Evolutionary conservation across 2,113 vertebrate species (phyloP), one percentile per base, ranked within the genome.

Genomic region (Phasianus colchicus): DNA sequence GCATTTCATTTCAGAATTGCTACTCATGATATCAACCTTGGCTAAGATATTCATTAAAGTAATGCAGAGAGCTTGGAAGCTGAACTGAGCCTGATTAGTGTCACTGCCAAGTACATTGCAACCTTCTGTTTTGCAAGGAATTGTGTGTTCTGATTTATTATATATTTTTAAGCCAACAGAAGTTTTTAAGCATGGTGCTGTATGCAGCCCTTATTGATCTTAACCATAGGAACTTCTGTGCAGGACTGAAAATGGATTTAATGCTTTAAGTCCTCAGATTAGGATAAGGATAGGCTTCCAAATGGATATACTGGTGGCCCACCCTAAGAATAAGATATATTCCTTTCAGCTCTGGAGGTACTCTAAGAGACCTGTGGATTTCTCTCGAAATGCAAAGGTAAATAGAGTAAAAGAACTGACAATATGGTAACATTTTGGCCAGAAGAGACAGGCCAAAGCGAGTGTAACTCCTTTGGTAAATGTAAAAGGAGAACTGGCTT

Each of bases 281-380:
- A 86, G 48, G 34, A 52, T 0, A 1, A 60, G 10, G 13, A 3
- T 83, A 65, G 32, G 8, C 32, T 86, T 90, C 10, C 58, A 50
- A 69, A 34, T 14, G 40, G 9, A 22, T 88, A 22, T 38, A 36
- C 4, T 72, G 15, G 9, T 47, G 34, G 12, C 8, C 29, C 3
- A 40, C 15, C 67, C 5, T 32, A 81, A 40, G 13, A 50, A 10
- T 8, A 79, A 54, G 24, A 79, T 82, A 71, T 71, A 34, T 25
- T 55, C 42, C 24, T 60, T 0, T 38, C 50, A 7, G 2, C 2
- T 2, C 9, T 42, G 6, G 19, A 69, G 21, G 10, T 38, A 13
- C 5, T 93, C 4, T 70, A 57, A 83, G 13, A 80, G 5, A 2
- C 6, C 3, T 76, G 32, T 72, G 54, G 27, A 42, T 76, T 92